Evolutionary conservation across 2,113 vertebrate species (phyloP), one percentile per base, ranked within the genome.

Genomic region (Melanostigma gelatinosum): DNA sequence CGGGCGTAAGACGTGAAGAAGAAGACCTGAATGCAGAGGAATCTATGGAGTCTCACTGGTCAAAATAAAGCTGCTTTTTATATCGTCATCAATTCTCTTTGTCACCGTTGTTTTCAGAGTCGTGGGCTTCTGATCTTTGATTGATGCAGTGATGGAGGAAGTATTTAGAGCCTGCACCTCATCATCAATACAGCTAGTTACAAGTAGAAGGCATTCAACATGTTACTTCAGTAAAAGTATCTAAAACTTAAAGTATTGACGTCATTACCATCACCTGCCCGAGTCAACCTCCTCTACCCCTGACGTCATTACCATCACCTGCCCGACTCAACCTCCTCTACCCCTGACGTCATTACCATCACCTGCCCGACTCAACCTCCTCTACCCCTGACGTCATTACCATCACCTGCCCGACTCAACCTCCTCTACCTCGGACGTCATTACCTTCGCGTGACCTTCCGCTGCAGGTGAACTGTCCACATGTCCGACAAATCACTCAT

Each of bases 361-460:
- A 32, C 32, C 32, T 32, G 32, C 34, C 3, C 34, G 34, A 34
- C 34, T 34, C 34, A 6, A 34, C 34, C 34, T 34, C 34, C 4
- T 34, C 34, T 6, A 34, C 34, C 32, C 3, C 34, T 34, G 34
- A 34, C 34, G 5, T 34, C 34, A 34, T 34, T 34, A 22, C 46
- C 46, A 9, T 57, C 60, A 65, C 68, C 77, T 50, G 77, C 12
- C 0, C 5, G 8, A 62, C 58, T 70, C 60, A n/a, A 62, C 46
- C 77, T 55, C 18, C 54, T 46, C 77, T 46, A 4, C 68, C 27
- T 29, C 0, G 66, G 69, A 80, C 77, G 61, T 72, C 69, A 58
- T 12, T 4, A 22, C 11, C 42, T 36, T 22, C 16, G 24, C 48
- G 48, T 70, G 73, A 55, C 50, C 50, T 52, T 52, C 50, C 50